Base-by-base conservation (phyloP, 2,888 invertebrate species). In the Agrilus cyanescens region DNA sequence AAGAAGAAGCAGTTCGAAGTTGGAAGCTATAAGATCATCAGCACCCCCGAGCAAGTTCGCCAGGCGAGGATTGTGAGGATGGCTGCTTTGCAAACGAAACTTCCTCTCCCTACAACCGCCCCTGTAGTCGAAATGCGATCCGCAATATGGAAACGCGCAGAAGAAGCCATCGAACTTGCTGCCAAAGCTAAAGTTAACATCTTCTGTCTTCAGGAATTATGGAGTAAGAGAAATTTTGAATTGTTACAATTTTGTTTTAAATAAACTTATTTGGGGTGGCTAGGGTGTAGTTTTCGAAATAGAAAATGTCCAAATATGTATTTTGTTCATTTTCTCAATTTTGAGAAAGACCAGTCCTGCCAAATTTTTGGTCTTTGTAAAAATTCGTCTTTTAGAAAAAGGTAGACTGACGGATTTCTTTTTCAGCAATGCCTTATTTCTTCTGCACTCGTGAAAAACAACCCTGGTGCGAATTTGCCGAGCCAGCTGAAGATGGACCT, bases 401-500 rank as follows among this genome's bases (percentile, higher is more conserved):
- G 18, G n/a, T n/a, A 18, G 5, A 18, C 18, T 18, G 18, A 18
- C 7, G 13, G 13, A 12, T 37, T 36, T 52, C 6, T 43, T 40
- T 65, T 65, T 20, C 59, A 93, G 91, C 82, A 4, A 96, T 97
- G 95, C 96, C 98, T 0, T 98, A 98, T 71, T 94, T 88, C 8
- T 89, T 98, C 59, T 97, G 96, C 61, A 98, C 98, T 0, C 73
- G 89, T 41, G 90, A 94, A 65, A 93, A 88, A 58, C 75, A 80
- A 47, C 89, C 90, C 1, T 98, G 97, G 97, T 80, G 83, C 52
- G 90, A 94, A 61, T 94, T 95, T 65, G 93, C 94, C 0, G 97
- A 98, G 67, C 78, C 83, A 31, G 86, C 88, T 0, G 76, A 81
- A 56, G 65, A 73, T 49, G 98, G 97, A 0, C 84, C 89, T 0